Conservation (phyloP, 1,140 invertebrate genomes). For the Drosophila serrata region DNA sequence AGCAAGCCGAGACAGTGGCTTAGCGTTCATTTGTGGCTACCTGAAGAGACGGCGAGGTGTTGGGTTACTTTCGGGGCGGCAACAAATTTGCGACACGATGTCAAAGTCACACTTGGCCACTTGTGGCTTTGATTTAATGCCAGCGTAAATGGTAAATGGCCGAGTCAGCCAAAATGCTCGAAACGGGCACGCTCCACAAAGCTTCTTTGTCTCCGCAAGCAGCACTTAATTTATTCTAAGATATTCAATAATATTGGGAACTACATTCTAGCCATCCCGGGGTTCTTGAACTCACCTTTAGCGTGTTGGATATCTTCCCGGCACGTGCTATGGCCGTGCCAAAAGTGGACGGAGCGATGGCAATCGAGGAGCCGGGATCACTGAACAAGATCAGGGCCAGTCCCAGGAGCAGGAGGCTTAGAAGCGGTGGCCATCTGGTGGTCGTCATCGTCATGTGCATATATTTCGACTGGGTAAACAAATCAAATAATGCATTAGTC, state of each 20-base stretch:
- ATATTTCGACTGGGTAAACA: constrained; percentile 51
- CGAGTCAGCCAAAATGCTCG: constrained; percentile 56
- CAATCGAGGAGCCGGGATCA: constrained; percentile 65
- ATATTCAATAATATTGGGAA: neutral
- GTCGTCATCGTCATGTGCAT: constrained; percentile 58
- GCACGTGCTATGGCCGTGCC: constrained; percentile 87
- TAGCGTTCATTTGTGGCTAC: constrained; percentile 40
- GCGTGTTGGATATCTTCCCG: constrained; percentile 87
- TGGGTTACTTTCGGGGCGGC: constrained; percentile 54
- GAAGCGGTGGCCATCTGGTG: constrained; percentile 43
- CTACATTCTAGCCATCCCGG: neutral
- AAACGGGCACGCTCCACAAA: constrained; percentile 56
- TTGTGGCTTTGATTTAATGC: constrained; percentile 49
- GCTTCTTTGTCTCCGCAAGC: constrained; percentile 22
- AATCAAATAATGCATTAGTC: constrained; percentile 73
- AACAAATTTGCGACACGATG: constrained; percentile 72
- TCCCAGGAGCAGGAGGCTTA: constrained; percentile 43
- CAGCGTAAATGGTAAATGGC: constrained; percentile 31
- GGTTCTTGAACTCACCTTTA: constrained; percentile 85
- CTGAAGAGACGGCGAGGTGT: constrained; percentile 24
- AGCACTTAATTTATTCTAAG: constrained; percentile 35
- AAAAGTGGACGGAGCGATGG: constrained; percentile 87
- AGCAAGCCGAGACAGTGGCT: constrained; percentile 41
- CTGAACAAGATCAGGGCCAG: constrained; percentile 50
- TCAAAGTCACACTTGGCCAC: constrained; percentile 59